These are phyloP conservation scores for Oxyteleia sp. DNA, from an alignment of 2,888 invertebrate genomes.

Conservation along the genomic window DNA sequence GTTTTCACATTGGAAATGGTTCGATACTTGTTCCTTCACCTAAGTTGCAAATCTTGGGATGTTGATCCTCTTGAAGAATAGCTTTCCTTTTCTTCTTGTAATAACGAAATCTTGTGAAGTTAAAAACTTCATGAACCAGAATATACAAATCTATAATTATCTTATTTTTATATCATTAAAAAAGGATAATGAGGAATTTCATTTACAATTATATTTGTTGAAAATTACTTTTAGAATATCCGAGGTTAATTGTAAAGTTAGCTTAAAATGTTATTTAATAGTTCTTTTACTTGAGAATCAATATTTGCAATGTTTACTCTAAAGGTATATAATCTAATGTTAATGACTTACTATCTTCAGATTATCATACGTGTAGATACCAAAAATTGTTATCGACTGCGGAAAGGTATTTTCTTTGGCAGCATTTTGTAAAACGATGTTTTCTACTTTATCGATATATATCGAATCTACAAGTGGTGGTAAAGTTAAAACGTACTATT, in stretches of 20 bases:
- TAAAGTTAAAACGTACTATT: too few species aligned
- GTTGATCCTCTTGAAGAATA: constrained; percentile 23
- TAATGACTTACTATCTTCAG: not conserved
- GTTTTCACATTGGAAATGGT: constrained; percentile 53
- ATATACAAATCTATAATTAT: too few species aligned
- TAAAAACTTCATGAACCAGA: not conserved
- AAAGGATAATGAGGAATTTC: too few species aligned
- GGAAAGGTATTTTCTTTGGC: not conserved
- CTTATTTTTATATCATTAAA: not conserved
- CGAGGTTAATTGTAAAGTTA: not conserved
- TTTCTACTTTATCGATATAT: not conserved
- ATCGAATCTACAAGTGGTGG: too few species aligned
- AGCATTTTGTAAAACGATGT: too few species aligned
- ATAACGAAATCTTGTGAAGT: too few species aligned
- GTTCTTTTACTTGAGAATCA: too few species aligned
- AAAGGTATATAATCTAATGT: not conserved
- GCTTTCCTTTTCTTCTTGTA: constrained; percentile 17
- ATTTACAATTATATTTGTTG: too few species aligned
- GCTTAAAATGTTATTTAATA: not conserved
- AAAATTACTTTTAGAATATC: not conserved
- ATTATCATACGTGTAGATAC: not conserved
- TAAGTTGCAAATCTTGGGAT: constrained; percentile 22
- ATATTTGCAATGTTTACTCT: too few species aligned
- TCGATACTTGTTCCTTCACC: constrained; percentile 48
- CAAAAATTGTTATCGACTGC: not conserved